phyloP scores from a whole-genome alignment of 2,888 invertebrate species.

The Schrankia costaestrigalis region DNA sequence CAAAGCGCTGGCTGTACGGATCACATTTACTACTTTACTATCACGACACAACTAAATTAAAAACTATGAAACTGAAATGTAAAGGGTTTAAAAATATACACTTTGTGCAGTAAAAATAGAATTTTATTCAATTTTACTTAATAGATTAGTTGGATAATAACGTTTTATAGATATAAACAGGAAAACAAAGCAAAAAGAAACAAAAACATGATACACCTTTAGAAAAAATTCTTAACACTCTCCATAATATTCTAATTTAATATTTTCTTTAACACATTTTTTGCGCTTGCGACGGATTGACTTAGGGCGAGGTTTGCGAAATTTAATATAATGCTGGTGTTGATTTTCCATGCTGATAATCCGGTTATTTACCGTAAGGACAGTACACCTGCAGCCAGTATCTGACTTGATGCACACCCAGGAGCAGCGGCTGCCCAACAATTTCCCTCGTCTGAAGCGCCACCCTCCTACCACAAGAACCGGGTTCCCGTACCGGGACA shows the following conservation, averaged over 20 bases:
- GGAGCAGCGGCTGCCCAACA: slow-evolving; percentile 26
- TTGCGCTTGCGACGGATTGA: slow-evolving; percentile 3
- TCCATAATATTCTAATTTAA: not conserved
- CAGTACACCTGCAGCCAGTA: slow-evolving; percentile 57
- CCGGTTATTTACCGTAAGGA: slow-evolving; percentile 42
- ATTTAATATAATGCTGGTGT: slow-evolving; percentile 45
- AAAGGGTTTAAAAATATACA: too few relatives aligned
- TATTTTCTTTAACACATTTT: slow-evolving; percentile 1
- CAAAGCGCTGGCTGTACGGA: not conserved
- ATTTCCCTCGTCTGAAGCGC: slow-evolving; percentile 49
- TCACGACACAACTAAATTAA: not conserved
- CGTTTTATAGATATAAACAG: too few relatives aligned
- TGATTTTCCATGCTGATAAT: slow-evolving; percentile 44
- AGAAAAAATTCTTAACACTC: too few relatives aligned
- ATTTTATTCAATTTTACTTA: too few relatives aligned
- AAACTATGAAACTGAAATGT: too few relatives aligned
- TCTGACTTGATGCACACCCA: slow-evolving; percentile 72
- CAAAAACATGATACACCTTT: too few relatives aligned
- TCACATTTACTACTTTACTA: not conserved
- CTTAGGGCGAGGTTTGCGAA: slow-evolving; percentile 18
- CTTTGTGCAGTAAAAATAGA: too few relatives aligned
- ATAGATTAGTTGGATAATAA: too few relatives aligned
- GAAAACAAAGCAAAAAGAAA: too few relatives aligned
- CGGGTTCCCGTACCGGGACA: slow-evolving; percentile 61
- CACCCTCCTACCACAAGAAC: slow-evolving; percentile 57